Percentiles rank a stretch among this genome's conserved stretches.
Evolutionary conservation across 2,888 invertebrate genomes (phyloP).

Genomic region (Cantharis lateralis): DNA sequence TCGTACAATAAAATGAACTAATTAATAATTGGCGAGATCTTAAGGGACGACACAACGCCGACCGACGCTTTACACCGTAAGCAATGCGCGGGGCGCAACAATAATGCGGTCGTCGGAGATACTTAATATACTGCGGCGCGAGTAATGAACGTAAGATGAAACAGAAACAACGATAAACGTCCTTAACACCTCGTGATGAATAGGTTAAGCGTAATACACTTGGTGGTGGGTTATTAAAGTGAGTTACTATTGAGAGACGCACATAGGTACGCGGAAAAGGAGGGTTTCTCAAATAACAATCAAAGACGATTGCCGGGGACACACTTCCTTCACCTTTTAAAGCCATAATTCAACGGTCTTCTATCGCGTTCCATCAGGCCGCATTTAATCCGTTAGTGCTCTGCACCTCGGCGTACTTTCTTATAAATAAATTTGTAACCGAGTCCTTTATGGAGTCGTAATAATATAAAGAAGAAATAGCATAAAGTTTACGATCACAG

Average conservation of each 20-base stretch:
- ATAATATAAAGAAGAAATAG: slow-evolving; percentile 52
- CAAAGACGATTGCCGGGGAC: slow-evolving; percentile 49
- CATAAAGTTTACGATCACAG: slow-evolving; percentile 49
- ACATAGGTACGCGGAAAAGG: slow-evolving; percentile 42
- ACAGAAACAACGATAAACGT: slow-evolving; percentile 55
- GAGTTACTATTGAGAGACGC: slow-evolving; percentile 31
- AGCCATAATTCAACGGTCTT: slow-evolving; percentile 48
- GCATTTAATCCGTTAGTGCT: slow-evolving; percentile 47
- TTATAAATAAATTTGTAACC: slow-evolving; percentile 51
- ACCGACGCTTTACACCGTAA: slow-evolving; percentile 33
- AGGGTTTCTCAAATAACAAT: slow-evolving; percentile 49
- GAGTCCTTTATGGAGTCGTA: slow-evolving; percentile 47
- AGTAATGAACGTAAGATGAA: slow-evolving; percentile 55
- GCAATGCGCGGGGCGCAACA: slow-evolving; percentile 42
- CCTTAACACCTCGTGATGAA: slow-evolving; percentile 54
- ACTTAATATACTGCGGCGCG: slow-evolving; percentile 52
- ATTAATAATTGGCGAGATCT: slow-evolving; percentile 41
- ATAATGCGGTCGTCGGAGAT: slow-evolving; percentile 52
- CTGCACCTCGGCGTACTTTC: slow-evolving; percentile 38
- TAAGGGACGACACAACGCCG: slow-evolving; percentile 28
- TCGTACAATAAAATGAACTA: slow-evolving; percentile 31
- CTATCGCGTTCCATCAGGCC: slow-evolving; percentile 49
- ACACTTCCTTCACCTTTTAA: slow-evolving; percentile 40
- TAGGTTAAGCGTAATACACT: slow-evolving; percentile 51
- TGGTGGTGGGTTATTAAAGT: slow-evolving; percentile 42